Percentiles rank a stretch among this genome's conserved stretches.
Evolutionary conservation across 2,888 invertebrate genomes (phyloP).

Genomic region (Drosophila subsilvestris): DNA sequence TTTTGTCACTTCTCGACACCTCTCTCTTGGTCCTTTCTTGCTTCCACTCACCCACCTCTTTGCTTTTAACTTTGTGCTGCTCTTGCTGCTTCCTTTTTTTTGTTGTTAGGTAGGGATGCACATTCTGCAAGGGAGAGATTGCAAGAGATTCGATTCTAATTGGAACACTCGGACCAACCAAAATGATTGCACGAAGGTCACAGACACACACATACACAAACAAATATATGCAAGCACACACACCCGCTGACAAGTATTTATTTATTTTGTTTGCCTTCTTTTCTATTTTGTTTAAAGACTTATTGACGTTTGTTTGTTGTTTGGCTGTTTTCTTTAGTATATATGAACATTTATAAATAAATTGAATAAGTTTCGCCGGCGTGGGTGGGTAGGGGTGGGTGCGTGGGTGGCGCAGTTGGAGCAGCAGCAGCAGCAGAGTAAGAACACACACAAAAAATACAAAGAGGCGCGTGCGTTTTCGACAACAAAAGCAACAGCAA

Average conservation of each 20-base stretch:
- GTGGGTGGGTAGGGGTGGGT: neutral
- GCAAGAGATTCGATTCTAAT: slow-evolving; percentile 45
- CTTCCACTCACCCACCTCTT: neutral
- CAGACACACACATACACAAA: slow-evolving; percentile 32
- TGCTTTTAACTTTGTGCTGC: neutral
- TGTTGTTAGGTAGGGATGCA: neutral
- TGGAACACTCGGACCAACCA: slow-evolving; percentile 47
- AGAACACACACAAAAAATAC: neutral
- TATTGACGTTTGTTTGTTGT: slow-evolving; percentile 15
- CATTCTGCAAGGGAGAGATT: neutral
- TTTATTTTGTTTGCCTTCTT: slow-evolving; percentile 38
- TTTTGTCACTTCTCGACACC: neutral
- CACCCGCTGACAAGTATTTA: neutral
- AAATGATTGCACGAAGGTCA: slow-evolving; percentile 72
- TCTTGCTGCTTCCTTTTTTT: neutral
- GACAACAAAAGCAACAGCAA: slow-evolving; percentile 36
- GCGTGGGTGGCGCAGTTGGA: too few relatives aligned
- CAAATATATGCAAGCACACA: neutral
- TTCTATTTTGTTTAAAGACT: slow-evolving; percentile 28
- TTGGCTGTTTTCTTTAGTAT: slow-evolving; percentile 15
- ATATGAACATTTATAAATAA: slow-evolving; percentile 50
- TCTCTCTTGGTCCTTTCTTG: too few relatives aligned
- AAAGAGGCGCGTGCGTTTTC: slow-evolving; percentile 41
- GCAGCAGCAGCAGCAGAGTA: slow-evolving; percentile 10
- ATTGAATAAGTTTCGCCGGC: slow-evolving; percentile 49